phyloP scores from a whole-genome alignment of 2,797 vertebrate genomes.

The Jordanella pulchra region DNA sequence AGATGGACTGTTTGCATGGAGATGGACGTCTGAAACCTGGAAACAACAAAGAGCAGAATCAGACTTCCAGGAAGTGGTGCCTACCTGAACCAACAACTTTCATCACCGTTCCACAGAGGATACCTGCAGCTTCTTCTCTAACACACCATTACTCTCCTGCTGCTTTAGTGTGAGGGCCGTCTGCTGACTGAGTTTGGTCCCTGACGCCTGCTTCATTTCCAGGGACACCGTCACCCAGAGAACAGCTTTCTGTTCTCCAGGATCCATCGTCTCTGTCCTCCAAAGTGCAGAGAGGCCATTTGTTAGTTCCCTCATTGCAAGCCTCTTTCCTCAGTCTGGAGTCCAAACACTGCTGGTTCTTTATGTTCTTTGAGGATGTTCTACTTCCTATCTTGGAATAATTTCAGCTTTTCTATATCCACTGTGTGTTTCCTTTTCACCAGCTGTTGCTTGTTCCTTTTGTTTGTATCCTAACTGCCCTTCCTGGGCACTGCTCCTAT shows the following conservation, averaged over 20 bases:
- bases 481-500: too few relatives aligned
- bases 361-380: too few relatives aligned
- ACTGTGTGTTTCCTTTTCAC: too few relatives aligned
- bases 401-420: too few relatives aligned
- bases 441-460: too few relatives aligned
- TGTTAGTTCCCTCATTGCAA: too few relatives aligned
- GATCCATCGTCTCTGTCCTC: constrained; percentile 2
- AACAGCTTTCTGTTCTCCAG: constrained; percentile 7
- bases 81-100: constrained; percentile 10
- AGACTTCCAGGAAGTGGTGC: not conserved
- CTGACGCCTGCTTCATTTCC: constrained; percentile 32
- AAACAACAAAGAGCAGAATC: too few relatives aligned
- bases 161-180: constrained; percentile 5
- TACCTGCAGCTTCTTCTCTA: constrained; percentile 22
- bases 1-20: not conserved
- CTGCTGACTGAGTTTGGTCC: constrained; percentile 18
- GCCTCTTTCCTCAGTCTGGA: too few relatives aligned
- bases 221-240: constrained; percentile 23
- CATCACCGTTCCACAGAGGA: constrained; percentile 32
- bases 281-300: constrained; percentile 7
- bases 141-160: not conserved
- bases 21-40: not conserved
- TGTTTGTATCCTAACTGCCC: too few relatives aligned
- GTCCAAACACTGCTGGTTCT: too few relatives aligned
- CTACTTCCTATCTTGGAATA: too few relatives aligned